Conservation (phyloP, 2,888 invertebrate species). For the Morinoia aosen region DNA sequence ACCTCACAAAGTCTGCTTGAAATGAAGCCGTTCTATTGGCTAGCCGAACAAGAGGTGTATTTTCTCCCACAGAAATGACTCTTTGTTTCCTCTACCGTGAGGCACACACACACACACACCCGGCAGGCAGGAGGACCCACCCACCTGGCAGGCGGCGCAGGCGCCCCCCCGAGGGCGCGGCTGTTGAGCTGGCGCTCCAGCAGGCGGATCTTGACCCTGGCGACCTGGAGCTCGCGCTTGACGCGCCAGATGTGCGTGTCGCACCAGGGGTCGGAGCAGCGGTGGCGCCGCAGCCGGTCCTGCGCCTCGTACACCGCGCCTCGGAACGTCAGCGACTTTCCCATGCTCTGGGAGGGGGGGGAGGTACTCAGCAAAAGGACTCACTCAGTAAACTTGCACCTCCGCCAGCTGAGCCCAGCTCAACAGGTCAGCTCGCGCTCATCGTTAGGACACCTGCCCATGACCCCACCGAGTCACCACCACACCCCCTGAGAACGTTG, state of each 20-base stretch:
- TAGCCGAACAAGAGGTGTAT: too few species aligned
- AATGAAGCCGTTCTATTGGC: too few species aligned
- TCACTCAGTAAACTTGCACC: neutral
- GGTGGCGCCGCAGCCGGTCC: constrained; percentile 73
- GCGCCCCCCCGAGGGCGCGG: neutral
- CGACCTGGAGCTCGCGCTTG: constrained; percentile 89
- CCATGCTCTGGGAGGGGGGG: constrained; percentile 75
- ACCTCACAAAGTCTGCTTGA: too few species aligned
- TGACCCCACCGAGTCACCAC: too few species aligned
- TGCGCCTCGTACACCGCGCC: constrained; percentile 85
- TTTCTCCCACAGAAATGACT: too few species aligned
- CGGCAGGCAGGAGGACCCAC: neutral
- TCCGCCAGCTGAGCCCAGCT: too few species aligned
- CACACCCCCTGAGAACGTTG: too few species aligned
- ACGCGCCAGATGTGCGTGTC: constrained; percentile 90
- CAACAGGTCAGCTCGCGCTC: too few species aligned
- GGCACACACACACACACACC: too few species aligned
- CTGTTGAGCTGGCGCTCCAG: constrained; percentile 79
- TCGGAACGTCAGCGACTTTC: constrained; percentile 85
- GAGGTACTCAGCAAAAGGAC: neutral
- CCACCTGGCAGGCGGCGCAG: neutral
- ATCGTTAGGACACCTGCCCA: too few species aligned
- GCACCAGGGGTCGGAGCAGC: constrained; percentile 82
- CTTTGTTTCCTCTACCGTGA: too few species aligned
- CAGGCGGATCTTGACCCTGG: constrained; percentile 85